A percentile compares a stretch with the other conserved stretches of the same genome.
phyloP scores from a whole-genome alignment of 1,140 invertebrate genomes.

The Philotrypesis tridentata region DNA sequence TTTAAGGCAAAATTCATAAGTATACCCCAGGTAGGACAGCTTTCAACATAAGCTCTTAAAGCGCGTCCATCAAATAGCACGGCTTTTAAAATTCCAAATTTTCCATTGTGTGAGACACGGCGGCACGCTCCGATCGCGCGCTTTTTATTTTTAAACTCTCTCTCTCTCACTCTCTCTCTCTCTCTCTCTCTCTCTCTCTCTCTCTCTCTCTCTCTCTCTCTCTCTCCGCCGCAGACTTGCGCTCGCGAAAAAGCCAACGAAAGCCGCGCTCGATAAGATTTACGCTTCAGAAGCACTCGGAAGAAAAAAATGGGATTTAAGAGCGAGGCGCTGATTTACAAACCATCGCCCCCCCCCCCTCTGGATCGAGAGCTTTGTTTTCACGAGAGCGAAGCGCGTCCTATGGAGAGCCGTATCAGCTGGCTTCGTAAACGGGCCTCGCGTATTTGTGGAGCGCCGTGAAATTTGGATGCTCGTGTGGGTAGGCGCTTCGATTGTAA shows the following conservation, averaged over 20 bases:
- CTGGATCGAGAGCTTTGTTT: neutral
- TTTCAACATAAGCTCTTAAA: too few relatives aligned
- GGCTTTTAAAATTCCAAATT: neutral
- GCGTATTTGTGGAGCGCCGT: constrained; percentile 7
- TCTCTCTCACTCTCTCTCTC: too few relatives aligned
- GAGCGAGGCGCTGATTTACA: constrained; percentile 29
- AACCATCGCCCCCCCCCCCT: neutral
- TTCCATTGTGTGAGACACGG: neutral
- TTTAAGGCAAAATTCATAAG: too few relatives aligned
- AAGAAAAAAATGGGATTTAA: neutral
- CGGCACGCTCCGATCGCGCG: neutral
- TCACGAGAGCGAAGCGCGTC: neutral
- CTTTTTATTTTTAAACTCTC: constrained; percentile 28
- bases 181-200: too few relatives aligned
- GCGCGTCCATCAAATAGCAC: too few relatives aligned
- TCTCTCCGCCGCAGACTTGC: neutral
- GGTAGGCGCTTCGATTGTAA: neutral
- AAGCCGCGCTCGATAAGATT: constrained; percentile 16
- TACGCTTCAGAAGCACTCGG: neutral
- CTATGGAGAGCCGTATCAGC: neutral
- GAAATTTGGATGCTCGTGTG: constrained; percentile 22
- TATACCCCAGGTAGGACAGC: too few relatives aligned
- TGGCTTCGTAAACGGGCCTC: neutral
- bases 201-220: too few relatives aligned
- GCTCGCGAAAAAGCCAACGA: neutral